Conservation (phyloP, 2,113 vertebrate genomes). For the Monopterus albus region DNA sequence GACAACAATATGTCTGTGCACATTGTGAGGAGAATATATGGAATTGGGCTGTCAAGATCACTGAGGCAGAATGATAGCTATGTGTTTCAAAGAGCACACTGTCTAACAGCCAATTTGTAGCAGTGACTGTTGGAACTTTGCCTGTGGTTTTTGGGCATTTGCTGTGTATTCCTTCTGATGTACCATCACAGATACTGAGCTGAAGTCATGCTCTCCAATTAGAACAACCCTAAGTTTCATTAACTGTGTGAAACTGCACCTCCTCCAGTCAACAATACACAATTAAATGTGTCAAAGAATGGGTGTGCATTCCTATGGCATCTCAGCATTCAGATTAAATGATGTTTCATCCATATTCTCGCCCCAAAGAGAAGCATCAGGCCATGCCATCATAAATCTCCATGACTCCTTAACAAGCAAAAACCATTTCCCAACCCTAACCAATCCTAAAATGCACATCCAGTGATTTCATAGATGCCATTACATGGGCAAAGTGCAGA, state of each 20-base stretch:
- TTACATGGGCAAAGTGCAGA: too few species aligned
- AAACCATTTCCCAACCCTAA: too few species aligned
- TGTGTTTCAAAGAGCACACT: slow-evolving; percentile 50
- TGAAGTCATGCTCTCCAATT: not conserved
- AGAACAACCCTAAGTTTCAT: slow-evolving; percentile 4
- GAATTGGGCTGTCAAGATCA: slow-evolving; percentile 57
- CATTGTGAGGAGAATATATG: slow-evolving; percentile 59
- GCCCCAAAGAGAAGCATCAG: too few species aligned
- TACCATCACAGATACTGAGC: slow-evolving; percentile 14
- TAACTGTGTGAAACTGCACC: not conserved
- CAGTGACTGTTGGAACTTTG: slow-evolving; percentile 29
- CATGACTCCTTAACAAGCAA: too few species aligned
- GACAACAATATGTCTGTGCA: slow-evolving; percentile 53
- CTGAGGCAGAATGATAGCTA: slow-evolving; percentile 65
- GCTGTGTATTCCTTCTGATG: slow-evolving; percentile 3
- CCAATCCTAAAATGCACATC: too few species aligned
- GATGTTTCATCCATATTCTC: too few species aligned
- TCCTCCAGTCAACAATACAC: not conserved
- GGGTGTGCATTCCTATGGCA: too few species aligned
- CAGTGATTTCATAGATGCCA: too few species aligned
- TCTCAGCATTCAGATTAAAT: too few species aligned
- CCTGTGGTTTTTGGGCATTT: slow-evolving; percentile 16
- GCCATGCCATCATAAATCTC: too few species aligned
- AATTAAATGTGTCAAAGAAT: too few species aligned
- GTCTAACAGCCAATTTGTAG: slow-evolving; percentile 63